Conservation (phyloP, 2,797 vertebrate genomes). For the Arctocebus calabarensis region DNA sequence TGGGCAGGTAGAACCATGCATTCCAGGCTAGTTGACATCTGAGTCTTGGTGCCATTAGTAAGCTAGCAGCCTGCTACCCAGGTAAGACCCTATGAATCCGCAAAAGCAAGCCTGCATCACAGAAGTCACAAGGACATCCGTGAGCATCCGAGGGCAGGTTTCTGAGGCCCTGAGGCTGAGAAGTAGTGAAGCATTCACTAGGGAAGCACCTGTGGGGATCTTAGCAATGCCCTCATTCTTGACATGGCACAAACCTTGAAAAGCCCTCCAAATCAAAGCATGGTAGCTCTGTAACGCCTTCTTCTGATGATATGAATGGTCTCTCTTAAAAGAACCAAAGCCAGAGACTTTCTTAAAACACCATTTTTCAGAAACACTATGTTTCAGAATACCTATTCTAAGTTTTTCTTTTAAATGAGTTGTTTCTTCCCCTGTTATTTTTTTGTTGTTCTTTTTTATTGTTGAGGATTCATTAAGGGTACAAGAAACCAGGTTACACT, state of each 20-base stretch:
- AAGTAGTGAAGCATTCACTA: neutral
- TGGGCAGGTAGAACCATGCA: neutral
- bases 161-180: neutral
- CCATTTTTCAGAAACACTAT: conserved; percentile 40
- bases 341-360: conserved; percentile 55
- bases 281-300: neutral
- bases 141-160: neutral
- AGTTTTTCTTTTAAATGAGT: neutral
- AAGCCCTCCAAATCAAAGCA: neutral
- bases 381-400: conserved; percentile 62
- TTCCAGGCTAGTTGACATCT: conserved; percentile 33
- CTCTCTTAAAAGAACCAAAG: conserved; percentile 13
- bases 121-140: neutral
- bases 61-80: neutral
- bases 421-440: too few species aligned
- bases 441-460: conserved; percentile 39
- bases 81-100: neutral
- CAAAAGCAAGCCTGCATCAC: neutral
- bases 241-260: neutral
- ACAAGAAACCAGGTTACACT: too few species aligned
- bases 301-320: conserved; percentile 47
- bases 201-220: neutral
- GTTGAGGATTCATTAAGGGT: neutral
- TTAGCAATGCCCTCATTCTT: neutral
- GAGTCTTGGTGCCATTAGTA: neutral